phyloP scores from a whole-genome alignment of 2,113 vertebrate species.

The Ancistrus triradiatus region DNA sequence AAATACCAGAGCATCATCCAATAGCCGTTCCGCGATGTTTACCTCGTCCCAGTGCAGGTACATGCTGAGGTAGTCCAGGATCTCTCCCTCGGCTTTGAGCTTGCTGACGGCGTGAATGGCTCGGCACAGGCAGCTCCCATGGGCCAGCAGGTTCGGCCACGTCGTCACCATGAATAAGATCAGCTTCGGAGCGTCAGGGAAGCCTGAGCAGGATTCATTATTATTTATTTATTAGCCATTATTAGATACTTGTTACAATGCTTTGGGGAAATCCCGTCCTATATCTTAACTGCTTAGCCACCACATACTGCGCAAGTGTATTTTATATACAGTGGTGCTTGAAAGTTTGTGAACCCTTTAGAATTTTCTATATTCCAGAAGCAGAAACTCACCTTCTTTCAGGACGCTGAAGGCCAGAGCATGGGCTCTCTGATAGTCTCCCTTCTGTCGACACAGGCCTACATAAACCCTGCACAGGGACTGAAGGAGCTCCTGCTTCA shows the following conservation, averaged over 20 bases:
- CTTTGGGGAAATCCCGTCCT: too few relatives aligned
- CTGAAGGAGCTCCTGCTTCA: conserved; percentile 65
- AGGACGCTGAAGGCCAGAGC: conserved; percentile 85
- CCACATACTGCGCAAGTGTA: background rate
- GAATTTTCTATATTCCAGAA: too few relatives aligned
- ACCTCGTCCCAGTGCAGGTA: conserved; percentile 90
- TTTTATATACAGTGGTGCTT: too few relatives aligned
- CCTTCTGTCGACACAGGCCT: conserved; percentile 80
- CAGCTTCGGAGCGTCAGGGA: conserved; percentile 79
- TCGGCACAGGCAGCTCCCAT: conserved; percentile 68
- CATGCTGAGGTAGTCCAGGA: conserved; percentile 68
- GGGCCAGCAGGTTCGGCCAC: conserved; percentile 79
- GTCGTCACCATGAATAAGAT: conserved; percentile 82
- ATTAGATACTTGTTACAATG: too few relatives aligned
- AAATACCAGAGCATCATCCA: too few relatives aligned
- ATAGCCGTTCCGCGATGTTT: too few relatives aligned
- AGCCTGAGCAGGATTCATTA: conserved; percentile 63
- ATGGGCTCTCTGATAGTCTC: conserved; percentile 79
- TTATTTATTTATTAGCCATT: too few relatives aligned
- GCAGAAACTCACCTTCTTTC: conserved; percentile 74
- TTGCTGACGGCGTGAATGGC: conserved; percentile 81
- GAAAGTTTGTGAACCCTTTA: too few relatives aligned
- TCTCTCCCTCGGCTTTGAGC: conserved; percentile 67
- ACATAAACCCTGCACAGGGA: conserved; percentile 86
- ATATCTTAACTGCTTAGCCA: too few relatives aligned